phyloP scores from a whole-genome alignment of 2,888 invertebrate genomes.

The Cephus rjabovi region DNA sequence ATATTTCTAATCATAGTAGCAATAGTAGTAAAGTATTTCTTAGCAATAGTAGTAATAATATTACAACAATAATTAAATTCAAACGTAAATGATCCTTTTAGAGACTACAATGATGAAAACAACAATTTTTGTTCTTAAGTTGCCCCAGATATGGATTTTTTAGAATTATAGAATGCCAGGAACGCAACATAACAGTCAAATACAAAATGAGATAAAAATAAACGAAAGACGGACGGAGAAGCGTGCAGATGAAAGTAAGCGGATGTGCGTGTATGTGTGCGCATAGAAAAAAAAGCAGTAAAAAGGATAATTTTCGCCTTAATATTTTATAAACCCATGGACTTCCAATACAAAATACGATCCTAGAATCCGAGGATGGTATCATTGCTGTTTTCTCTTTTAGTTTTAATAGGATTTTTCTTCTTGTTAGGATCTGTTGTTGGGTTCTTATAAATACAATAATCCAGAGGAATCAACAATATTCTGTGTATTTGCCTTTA shows the following conservation, averaged over 20 bases:
- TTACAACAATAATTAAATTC: slow-evolving; percentile 8
- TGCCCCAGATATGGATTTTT: neutral
- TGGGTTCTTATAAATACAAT: neutral
- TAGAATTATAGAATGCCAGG: neutral
- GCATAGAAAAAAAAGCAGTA: neutral
- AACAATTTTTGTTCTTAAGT: neutral
- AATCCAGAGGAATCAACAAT: neutral
- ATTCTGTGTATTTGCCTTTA: slow-evolving; percentile 36
- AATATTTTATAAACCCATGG: neutral
- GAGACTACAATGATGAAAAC: neutral
- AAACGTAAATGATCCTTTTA: slow-evolving; percentile 4
- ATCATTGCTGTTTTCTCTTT: neutral
- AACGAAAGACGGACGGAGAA: neutral
- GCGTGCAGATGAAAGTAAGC: neutral
- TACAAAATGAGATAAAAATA: neutral
- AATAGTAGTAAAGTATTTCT: too few relatives aligned
- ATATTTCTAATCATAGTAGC: too few relatives aligned
- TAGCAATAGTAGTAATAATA: neutral
- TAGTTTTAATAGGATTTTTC: neutral
- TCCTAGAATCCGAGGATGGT: neutral
- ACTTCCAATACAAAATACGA: neutral
- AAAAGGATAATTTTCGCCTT: neutral
- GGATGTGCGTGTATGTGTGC: neutral
- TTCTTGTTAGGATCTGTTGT: neutral
- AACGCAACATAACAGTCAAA: neutral